Percentiles rank a stretch among this genome's conserved stretches.
Conservation (phyloP, 2,113 vertebrate species). For the Orycteropus afer region DNA sequence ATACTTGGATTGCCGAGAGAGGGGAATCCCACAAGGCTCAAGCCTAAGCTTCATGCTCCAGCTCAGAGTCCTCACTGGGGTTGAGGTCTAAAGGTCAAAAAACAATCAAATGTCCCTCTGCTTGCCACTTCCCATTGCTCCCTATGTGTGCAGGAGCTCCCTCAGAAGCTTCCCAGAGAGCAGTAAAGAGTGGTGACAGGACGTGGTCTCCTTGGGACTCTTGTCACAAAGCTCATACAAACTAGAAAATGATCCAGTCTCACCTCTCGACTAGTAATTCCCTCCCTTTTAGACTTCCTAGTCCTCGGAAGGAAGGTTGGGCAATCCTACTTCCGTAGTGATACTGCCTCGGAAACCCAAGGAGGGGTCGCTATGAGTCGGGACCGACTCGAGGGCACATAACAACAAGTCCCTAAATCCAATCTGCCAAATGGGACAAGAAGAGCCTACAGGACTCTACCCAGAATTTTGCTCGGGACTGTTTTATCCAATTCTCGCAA, state of each 20-base stretch:
- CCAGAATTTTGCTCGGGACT: neutral
- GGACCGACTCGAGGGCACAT: too few relatives aligned
- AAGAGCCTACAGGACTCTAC: neutral
- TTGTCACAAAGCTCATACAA: slow-evolving; percentile 11
- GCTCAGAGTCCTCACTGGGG: slow-evolving; percentile 52
- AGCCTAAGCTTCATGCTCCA: neutral
- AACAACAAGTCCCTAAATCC: neutral
- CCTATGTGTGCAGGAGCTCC: neutral
- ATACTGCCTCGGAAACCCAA: too few relatives aligned
- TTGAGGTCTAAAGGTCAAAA: slow-evolving; percentile 58
- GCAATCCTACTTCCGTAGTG: too few relatives aligned
- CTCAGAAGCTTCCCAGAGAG: neutral
- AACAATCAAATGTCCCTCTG: neutral
- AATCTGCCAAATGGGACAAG: neutral
- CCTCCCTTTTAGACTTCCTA: neutral
- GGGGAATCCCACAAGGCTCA: slow-evolving; percentile 3
- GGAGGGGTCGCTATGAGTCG: too few relatives aligned
- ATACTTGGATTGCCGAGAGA: neutral
- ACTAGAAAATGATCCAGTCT: neutral
- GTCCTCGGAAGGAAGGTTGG: too few relatives aligned
- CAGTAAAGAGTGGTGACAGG: neutral
- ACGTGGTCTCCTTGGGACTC: neutral
- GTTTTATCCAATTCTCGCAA: neutral
- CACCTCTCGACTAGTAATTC: neutral
- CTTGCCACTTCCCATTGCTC: neutral